Evolutionary conservation across 2,797 vertebrate species (phyloP), one percentile per base, ranked within the genome.

Genomic region (Sciurus vulgaris): DNA sequence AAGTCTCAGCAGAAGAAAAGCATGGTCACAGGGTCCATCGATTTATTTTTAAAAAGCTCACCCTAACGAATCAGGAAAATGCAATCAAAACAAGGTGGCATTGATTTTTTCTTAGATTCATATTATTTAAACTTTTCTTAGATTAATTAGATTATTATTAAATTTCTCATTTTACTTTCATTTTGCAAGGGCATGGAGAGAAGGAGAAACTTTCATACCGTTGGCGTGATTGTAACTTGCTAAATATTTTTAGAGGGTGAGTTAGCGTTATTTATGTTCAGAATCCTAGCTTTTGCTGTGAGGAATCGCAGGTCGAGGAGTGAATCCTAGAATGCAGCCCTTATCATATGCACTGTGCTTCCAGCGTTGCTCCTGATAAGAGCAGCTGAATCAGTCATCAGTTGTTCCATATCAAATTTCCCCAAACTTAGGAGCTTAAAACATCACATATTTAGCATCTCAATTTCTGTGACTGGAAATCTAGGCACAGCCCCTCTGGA

Each of bases 341-440:
- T 38, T 49, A 54, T 77, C 65, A 33, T 33, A 41, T 14, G 7
- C 51, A 83, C 33, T 63, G 28, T 51, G 94, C 17, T 92, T 59
- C 59, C 44, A 41, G 20, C 28, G 5, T 54, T 84, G n/a, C 54
- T 72, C 79, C 30, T 88, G 74, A 70, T 24, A 78, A 72, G 83
- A 89, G 41, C 51, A 88, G 49, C 83, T 44, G 7, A 76, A 18
- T 84, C n/a, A 61, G 26, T 72, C 83, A 81, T 97, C 35, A 92
- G 15, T 69, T 33, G 35, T 82, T 89, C 26, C 18, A 41, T 61
- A 65, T 86, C 35, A 91, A 74, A 88, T 88, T 41, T 49, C 35
- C 56, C 44, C 84, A 90, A 85, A 35, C 35, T 47, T 86, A 95
- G 65, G 49, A 79, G 72, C 65, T 84, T 79, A 67, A 93, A 93